phyloP scores from a whole-genome alignment of 2,888 invertebrate species.

The Diploptera punctata region DNA sequence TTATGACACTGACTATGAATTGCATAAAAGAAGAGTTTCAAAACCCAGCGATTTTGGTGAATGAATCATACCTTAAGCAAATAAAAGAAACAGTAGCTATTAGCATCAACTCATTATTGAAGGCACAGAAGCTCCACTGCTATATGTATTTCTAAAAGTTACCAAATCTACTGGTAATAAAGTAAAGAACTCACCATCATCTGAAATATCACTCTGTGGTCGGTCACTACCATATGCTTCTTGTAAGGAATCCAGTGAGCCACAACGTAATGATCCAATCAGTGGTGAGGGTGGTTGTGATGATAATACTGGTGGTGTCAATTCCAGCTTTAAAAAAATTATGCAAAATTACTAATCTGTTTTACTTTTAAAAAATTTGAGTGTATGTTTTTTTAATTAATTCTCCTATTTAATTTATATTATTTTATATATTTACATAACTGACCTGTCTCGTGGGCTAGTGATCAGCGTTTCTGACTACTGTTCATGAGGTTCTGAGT shows the following conservation, averaged over 20 bases:
- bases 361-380: no score
- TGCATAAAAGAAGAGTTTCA: no score
- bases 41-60: neutral
- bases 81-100: neutral
- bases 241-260: conserved; percentile 64
- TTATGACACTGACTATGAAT: no score
- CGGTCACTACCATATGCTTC: conserved; percentile 52
- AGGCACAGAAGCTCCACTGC: neutral
- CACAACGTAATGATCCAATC: conserved; percentile 52
- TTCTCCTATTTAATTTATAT: no score
- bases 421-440: no score
- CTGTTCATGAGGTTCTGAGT: no score
- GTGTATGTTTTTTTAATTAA: no score
- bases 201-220: conserved; percentile 54
- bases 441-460: no score
- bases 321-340: conserved; percentile 22
- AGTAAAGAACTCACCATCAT: conserved; percentile 57
- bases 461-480: no score
- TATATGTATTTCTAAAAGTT: neutral
- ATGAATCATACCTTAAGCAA: neutral
- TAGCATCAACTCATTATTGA: neutral
- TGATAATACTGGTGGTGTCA: conserved; percentile 13
- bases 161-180: neutral
- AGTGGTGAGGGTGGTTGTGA: conserved; percentile 15
- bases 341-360: no score